phyloP scores from a whole-genome alignment of 2,113 vertebrate species.

The Brienomyrus brachyistius region DNA sequence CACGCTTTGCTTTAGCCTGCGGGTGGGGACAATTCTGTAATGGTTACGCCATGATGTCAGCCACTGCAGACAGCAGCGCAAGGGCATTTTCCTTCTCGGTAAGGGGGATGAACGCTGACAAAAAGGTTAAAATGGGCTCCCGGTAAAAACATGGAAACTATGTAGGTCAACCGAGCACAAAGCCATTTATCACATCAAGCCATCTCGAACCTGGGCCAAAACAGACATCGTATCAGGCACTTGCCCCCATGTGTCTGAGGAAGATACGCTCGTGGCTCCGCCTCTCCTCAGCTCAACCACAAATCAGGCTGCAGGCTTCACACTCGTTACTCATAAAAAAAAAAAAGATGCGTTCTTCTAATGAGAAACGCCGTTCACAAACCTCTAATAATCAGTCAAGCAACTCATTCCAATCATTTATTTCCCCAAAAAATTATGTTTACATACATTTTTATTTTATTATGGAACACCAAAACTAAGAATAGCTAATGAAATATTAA shows the following conservation, averaged over 20 bases:
- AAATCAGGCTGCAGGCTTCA: background rate
- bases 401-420: background rate
- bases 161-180: constrained; percentile 24
- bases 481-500: background rate
- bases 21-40: background rate
- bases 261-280: constrained; percentile 24
- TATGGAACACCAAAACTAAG: background rate
- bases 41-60: background rate
- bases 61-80: background rate
- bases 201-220: constrained; percentile 24
- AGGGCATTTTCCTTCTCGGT: background rate
- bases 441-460: background rate
- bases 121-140: background rate
- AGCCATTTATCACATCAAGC: constrained; percentile 1
- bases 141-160: constrained; percentile 14
- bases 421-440: background rate
- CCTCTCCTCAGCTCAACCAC: background rate
- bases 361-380: background rate
- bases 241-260: background rate
- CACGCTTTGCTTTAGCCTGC: background rate
- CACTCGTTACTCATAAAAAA: background rate
- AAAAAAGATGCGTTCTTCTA: background rate
- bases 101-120: background rate
- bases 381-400: background rate
- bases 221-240: constrained; percentile 22